Percentiles rank a stretch among this genome's conserved stretches.
Evolutionary conservation across 2,797 vertebrate genomes (phyloP).

Genomic region (Cirrhinus molitorella): DNA sequence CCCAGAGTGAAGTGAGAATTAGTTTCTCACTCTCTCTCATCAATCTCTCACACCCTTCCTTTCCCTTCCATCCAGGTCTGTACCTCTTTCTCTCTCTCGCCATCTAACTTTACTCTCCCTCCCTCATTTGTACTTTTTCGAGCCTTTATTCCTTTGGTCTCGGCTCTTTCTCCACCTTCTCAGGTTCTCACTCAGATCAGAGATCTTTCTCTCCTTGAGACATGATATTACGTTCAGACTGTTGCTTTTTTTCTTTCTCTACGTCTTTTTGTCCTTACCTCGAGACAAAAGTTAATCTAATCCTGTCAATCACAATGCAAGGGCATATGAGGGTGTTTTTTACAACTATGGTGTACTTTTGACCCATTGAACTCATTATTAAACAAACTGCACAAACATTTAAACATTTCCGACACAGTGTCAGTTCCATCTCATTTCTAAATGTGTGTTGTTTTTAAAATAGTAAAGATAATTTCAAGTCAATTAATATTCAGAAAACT

Average conservation of each 20-base stretch:
- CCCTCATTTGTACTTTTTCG: constrained; percentile 72
- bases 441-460: background rate
- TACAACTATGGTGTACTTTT: background rate
- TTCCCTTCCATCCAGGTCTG: constrained; percentile 15
- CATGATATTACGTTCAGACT: constrained; percentile 13
- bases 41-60: constrained; percentile 76
- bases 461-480: background rate
- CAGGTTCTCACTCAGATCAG: constrained; percentile 22
- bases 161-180: constrained; percentile 11
- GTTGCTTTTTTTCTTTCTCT: background rate
- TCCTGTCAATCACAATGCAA: constrained; percentile 7
- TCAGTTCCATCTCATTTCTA: background rate
- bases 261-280: constrained; percentile 1
- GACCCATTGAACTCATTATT: background rate
- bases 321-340: background rate
- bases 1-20: constrained; percentile 85
- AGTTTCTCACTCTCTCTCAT: constrained; percentile 82
- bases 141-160: constrained; percentile 64
- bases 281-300: background rate
- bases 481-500: background rate
- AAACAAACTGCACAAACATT: background rate
- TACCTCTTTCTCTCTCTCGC: constrained; percentile 6
- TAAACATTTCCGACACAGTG: background rate
- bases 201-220: constrained; percentile 16
- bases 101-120: constrained; percentile 55